Conservation (phyloP, 2,888 invertebrate genomes). For the Serripes groenlandicus region DNA sequence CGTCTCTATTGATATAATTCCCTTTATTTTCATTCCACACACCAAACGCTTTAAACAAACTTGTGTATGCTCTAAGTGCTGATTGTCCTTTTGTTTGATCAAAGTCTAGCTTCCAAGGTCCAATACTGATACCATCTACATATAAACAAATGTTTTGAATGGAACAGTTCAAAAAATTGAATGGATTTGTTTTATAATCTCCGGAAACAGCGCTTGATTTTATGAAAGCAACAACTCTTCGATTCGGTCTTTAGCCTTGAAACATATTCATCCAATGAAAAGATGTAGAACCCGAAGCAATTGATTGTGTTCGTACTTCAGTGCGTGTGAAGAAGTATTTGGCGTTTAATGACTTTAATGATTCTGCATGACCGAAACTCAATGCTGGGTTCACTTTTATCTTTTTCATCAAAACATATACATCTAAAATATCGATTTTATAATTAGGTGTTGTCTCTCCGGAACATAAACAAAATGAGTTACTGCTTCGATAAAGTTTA, state of each 20-base stretch:
- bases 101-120: conserved; percentile 22
- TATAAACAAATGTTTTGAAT: conserved; percentile 24
- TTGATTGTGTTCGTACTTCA: conserved; percentile 25
- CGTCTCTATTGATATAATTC: conserved; percentile 26
- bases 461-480: conserved; percentile 44
- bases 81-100: conserved; percentile 15
- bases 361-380: conserved; percentile 36
- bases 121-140: conserved; percentile 6
- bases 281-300: conserved; percentile 22
- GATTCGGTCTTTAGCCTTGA: conserved; percentile 43
- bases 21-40: conserved; percentile 22
- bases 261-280: conserved; percentile 46
- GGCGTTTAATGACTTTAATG: conserved; percentile 23
- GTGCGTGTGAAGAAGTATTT: conserved; percentile 35
- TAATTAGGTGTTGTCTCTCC: conserved; percentile 11
- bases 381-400: conserved; percentile 55
- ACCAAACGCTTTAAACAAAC: conserved; percentile 13
- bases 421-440: conserved; percentile 27
- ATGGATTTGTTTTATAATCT: conserved; percentile 22
- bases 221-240: conserved; percentile 49
- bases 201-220: conserved; percentile 29
- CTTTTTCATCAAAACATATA: conserved; percentile 25
- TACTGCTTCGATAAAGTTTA: conserved; percentile 34
- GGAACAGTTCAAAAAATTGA: conserved; percentile 28
- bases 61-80: conserved; percentile 22